Evolutionary conservation across 1,140 invertebrate species (phyloP).

Genomic region (Atopsyche davidsoni): DNA sequence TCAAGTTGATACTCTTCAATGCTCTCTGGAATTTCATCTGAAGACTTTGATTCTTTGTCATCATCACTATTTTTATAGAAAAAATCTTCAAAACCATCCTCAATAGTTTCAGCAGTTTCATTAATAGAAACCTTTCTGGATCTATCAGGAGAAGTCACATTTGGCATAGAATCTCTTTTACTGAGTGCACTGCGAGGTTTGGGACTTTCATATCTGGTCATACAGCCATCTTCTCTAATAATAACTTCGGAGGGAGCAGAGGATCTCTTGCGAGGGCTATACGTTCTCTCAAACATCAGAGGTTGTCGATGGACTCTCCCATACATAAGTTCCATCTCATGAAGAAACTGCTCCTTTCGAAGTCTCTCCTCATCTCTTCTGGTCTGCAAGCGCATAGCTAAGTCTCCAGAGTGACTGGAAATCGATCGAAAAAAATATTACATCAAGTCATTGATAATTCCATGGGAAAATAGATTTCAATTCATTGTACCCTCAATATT

Average conservation of each 20-base stretch:
- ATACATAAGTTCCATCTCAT: slow-evolving; percentile 66
- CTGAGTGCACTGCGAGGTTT: slow-evolving; percentile 23
- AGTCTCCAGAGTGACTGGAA: slow-evolving; percentile 58
- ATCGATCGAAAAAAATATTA: too few species aligned
- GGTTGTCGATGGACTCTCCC: slow-evolving; percentile 62
- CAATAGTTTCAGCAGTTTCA: slow-evolving; percentile 48
- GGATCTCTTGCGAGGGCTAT: slow-evolving; percentile 47
- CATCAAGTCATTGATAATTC: too few species aligned
- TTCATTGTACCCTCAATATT: too few species aligned
- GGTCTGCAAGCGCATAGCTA: slow-evolving; percentile 57
- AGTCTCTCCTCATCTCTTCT: slow-evolving; percentile 60
- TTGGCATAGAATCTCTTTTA: slow-evolving; percentile 39
- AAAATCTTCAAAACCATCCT: slow-evolving; percentile 42
- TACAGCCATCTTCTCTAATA: background rate
- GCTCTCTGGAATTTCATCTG: slow-evolving; percentile 24
- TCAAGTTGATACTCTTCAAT: slow-evolving; percentile 15
- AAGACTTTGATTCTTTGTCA: slow-evolving; percentile 34
- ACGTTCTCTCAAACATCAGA: slow-evolving; percentile 63
- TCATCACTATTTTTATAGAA: slow-evolving; percentile 37
- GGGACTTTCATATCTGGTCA: background rate
- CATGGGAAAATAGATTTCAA: too few species aligned
- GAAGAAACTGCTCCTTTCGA: slow-evolving; percentile 57
- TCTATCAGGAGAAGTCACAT: slow-evolving; percentile 31
- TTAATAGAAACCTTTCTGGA: slow-evolving; percentile 49
- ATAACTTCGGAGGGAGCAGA: slow-evolving; percentile 19